Conservation (phyloP, 92 coral and sea anemone species). For the Galaxea fascicularis region DNA sequence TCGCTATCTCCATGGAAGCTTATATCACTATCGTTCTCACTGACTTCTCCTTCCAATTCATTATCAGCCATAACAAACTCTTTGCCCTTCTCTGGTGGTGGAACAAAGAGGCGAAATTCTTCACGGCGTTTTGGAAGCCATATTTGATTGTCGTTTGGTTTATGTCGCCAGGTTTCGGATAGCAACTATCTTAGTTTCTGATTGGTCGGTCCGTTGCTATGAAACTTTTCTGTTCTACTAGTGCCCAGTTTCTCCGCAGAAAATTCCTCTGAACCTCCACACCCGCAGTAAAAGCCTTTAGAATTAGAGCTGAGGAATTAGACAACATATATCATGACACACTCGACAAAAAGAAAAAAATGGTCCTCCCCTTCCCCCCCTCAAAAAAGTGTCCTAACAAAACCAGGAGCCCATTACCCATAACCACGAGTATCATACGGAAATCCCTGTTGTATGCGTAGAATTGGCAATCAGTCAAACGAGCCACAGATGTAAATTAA, state of each 20-base stretch:
- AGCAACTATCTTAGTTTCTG: slow-evolving; percentile 65
- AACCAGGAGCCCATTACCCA: no score
- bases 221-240: slow-evolving; percentile 3
- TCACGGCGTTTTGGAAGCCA: slow-evolving; percentile 62
- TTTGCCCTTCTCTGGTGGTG: not conserved
- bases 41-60: slow-evolving; percentile 87
- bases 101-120: not conserved
- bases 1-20: slow-evolving; percentile 83
- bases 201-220: slow-evolving; percentile 86
- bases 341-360: no score
- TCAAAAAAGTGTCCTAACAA: no score
- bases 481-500: no score
- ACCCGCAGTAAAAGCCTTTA: not conserved
- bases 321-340: no score
- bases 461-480: no score
- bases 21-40: slow-evolving; percentile 81
- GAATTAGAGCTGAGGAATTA: no score
- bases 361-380: no score
- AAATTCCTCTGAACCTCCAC: not conserved
- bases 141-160: slow-evolving; percentile 67
- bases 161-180: slow-evolving; percentile 66
- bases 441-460: no score
- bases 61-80: slow-evolving; percentile 82
- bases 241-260: slow-evolving; percentile 10
- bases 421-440: no score